phyloP scores from a whole-genome alignment of 2,888 invertebrate genomes.

The Trachelus troglodyta region DNA sequence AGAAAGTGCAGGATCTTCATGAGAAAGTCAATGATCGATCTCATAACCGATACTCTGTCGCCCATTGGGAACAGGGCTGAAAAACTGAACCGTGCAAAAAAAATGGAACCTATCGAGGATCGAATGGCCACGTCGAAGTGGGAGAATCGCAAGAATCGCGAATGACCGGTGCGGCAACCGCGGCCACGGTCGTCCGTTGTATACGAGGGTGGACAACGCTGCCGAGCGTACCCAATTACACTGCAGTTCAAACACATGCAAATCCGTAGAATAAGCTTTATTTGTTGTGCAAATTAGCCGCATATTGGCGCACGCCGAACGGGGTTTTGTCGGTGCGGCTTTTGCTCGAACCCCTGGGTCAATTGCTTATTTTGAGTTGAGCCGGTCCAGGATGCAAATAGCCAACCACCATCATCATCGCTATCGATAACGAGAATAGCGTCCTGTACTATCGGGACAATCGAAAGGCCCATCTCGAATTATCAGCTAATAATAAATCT shows the following conservation, averaged over 20 bases:
- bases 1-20: too few relatives aligned
- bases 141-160: too few relatives aligned
- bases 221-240: conserved; percentile 64
- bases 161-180: too few relatives aligned
- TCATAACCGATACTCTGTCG: too few relatives aligned
- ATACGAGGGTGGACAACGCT: conserved; percentile 44
- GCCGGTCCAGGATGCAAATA: conserved; percentile 49
- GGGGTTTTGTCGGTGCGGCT: conserved; percentile 53
- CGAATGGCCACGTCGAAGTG: too few relatives aligned
- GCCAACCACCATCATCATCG: conserved; percentile 11
- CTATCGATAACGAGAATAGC: not conserved
- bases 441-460: not conserved
- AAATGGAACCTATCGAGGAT: too few relatives aligned
- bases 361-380: conserved; percentile 62
- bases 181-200: too few relatives aligned
- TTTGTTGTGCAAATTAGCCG: conserved; percentile 67
- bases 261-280: conserved; percentile 66
- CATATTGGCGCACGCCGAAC: conserved; percentile 63
- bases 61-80: too few relatives aligned
- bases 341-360: conserved; percentile 44
- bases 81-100: too few relatives aligned
- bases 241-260: conserved; percentile 67
- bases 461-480: not conserved
- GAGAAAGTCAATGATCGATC: too few relatives aligned
- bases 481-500: too few relatives aligned